Evolutionary conservation across 2,797 vertebrate genomes (phyloP), one percentile per base, ranked within the genome.

Genomic region (Pristis pectinata): DNA sequence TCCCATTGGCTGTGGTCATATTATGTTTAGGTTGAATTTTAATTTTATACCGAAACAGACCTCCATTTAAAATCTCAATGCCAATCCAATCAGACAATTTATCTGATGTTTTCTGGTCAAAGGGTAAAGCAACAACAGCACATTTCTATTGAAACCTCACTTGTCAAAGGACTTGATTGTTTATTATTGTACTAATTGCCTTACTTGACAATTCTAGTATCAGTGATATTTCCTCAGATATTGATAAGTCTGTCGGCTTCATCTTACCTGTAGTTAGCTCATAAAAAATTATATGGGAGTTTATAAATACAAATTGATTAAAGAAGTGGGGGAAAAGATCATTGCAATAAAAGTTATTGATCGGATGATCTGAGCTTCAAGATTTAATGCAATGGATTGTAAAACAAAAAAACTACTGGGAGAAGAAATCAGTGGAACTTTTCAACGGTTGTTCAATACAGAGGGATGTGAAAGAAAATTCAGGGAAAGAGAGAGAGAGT

Each of bases 181-280:
- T 37, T 92, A 41, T 41, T 37, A 91, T 24, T 27, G 15, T 92
- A 61, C 41, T 92, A 41, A 70, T 37, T 37, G 10, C n/a, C n/a
- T 34, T 53, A 64, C n/a, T 61, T 92, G n/a, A 37, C 89, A 70
- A 82, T 64, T 70, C 64, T 41, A 93, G 93, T 27, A 64, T 22
- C 9, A 92, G n/a, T 27, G n/a, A 70, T 70, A 67, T 70, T 70
- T 93, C 89, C 41, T 70, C 61, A 27, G 19, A 27, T 93, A 93
- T 93, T 70, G 64, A 93, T 67, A 93, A 24, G 19, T 30, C n/a
- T n/a, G 17, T 11, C 37, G 24, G 87, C 59, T 41, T n/a, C 89
- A 64, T 8, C 2, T 67, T 92, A 92, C 61, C n/a, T 64, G 59
- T 92, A 92, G 89, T 92, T 61, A 70, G 89, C 89, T 93, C 61